A percentile compares a stretch with the other conserved stretches of the same genome.
Evolutionary conservation across 2,888 invertebrate species (phyloP).

Genomic region (Dynastes tityus): DNA sequence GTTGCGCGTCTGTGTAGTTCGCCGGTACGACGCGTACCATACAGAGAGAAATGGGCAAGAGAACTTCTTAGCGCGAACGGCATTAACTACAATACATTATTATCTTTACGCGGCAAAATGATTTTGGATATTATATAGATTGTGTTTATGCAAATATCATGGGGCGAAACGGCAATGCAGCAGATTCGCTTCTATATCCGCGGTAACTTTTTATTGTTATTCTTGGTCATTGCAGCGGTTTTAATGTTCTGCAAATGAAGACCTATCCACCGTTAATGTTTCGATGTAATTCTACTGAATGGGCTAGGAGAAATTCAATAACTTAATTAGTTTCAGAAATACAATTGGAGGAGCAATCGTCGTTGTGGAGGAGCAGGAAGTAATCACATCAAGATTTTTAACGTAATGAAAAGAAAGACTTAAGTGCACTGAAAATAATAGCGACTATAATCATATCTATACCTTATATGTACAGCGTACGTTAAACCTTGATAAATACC

Average conservation of each 20-base stretch:
- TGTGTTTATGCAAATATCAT: conserved; percentile 32
- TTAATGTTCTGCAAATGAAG: conserved; percentile 1
- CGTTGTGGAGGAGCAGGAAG: conserved; percentile 1
- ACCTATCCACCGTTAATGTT: conserved; percentile 12
- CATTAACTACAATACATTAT: conserved; percentile 19
- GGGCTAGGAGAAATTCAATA: not conserved
- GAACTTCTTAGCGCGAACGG: conserved; percentile 16
- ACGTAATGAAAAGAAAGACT: no score
- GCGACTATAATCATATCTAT: no score
- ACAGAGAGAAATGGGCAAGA: not conserved
- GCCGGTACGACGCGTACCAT: not conserved
- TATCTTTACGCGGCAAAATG: conserved; percentile 23
- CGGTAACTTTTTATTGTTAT: not conserved
- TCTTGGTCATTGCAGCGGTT: conserved; percentile 6
- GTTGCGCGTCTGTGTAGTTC: conserved; percentile 12
- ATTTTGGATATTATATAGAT: conserved; percentile 34
- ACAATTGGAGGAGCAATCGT: not conserved
- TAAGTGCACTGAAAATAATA: no score
- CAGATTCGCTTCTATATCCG: conserved; percentile 7
- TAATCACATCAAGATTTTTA: conserved; percentile 1
- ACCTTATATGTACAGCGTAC: no score
- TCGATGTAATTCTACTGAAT: not conserved
- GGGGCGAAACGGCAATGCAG: not conserved
- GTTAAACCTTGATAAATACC: no score
- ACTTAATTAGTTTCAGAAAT: conserved; percentile 20